Conservation (phyloP, 2,888 invertebrate species). For the Himalopsyche tibetana region DNA sequence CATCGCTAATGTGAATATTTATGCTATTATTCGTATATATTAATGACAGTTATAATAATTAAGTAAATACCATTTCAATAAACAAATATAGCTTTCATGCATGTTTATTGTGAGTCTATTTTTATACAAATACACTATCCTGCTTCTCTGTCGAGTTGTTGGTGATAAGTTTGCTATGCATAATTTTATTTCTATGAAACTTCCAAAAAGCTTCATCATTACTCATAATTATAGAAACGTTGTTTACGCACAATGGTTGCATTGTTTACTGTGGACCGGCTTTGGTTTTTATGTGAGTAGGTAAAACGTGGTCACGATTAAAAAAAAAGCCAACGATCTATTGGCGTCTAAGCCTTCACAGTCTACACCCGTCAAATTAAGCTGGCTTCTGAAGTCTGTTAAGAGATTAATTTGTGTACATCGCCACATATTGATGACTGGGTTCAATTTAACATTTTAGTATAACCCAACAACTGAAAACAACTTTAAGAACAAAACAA, state of each 20-base stretch:
- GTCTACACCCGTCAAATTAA: constrained; percentile 1
- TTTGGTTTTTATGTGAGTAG: constrained; percentile 38
- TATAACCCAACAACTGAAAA: too few relatives aligned
- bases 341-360: constrained; percentile 4
- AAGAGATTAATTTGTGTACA: constrained; percentile 37
- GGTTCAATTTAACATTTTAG: not conserved
- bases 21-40: too few relatives aligned
- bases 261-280: constrained; percentile 56
- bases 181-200: constrained; percentile 56
- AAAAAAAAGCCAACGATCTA: constrained; percentile 29
- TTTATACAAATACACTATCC: too few relatives aligned
- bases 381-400: constrained; percentile 13
- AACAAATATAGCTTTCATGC: too few relatives aligned
- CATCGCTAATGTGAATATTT: too few relatives aligned
- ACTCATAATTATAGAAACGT: constrained; percentile 60
- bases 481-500: too few relatives aligned
- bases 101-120: too few relatives aligned
- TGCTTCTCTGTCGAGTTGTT: not conserved
- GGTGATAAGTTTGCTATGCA: not conserved
- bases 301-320: constrained; percentile 33
- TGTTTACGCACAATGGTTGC: constrained; percentile 57
- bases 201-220: constrained; percentile 60
- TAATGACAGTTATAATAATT: too few relatives aligned
- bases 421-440: constrained; percentile 37
- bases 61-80: too few relatives aligned